These are phyloP conservation scores for Perodicticus potto DNA, from an alignment of 2,797 vertebrate species.

Conservation along the genomic window DNA sequence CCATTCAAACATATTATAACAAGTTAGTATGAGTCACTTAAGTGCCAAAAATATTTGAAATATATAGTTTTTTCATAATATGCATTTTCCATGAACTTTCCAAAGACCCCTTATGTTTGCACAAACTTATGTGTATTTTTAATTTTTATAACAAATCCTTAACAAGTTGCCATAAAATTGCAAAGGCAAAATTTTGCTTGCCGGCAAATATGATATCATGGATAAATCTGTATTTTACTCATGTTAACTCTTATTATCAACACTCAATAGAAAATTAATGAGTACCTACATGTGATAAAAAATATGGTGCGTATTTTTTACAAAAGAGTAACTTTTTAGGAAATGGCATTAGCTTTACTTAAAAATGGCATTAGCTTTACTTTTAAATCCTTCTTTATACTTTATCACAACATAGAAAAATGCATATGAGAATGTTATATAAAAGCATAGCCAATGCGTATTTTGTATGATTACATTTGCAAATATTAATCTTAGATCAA, in stretches of 20 bases:
- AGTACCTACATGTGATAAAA: not conserved
- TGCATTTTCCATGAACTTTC: not conserved
- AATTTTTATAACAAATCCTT: not conserved
- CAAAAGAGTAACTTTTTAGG: not conserved
- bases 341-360: not conserved
- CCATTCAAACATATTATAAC: not conserved
- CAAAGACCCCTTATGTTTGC: not conserved
- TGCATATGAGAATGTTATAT: not conserved
- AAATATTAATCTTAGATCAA: constrained; percentile 64
- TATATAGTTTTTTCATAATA: not conserved
- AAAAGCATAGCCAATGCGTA: not conserved
- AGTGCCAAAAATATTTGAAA: not conserved
- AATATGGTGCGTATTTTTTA: not conserved
- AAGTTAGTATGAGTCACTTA: not conserved
- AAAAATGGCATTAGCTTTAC: not conserved
- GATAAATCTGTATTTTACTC: not conserved
- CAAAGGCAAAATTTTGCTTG: not conserved
- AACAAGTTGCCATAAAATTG: not conserved
- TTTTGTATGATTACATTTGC: not conserved
- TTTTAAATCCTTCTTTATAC: not conserved
- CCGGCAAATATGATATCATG: not conserved
- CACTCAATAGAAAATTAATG: not conserved
- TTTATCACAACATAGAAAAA: not conserved
- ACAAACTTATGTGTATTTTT: not conserved
- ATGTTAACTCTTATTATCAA: not conserved